A percentile compares a stretch with the other conserved stretches of the same genome.
Evolutionary conservation across 2,888 invertebrate species (phyloP).

Genomic region (Protonemura montana): DNA sequence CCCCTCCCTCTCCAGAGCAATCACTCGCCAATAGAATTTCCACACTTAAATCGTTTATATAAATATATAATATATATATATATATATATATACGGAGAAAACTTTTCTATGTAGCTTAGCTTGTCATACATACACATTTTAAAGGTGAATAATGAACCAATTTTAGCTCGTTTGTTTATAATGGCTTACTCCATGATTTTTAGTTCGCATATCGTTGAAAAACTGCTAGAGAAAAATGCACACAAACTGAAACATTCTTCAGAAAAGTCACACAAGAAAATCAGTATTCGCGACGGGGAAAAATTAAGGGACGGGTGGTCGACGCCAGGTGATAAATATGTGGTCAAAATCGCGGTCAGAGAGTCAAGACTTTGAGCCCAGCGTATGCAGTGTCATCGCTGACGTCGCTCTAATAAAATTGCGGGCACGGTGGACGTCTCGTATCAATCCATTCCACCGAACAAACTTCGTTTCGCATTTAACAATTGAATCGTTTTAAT

Average conservation of each 20-base stretch:
- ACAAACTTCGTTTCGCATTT: neutral
- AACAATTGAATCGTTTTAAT: neutral
- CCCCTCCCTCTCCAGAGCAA: neutral
- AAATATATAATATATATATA: neutral
- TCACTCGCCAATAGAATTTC: constrained; percentile 8
- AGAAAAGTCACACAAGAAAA: neutral
- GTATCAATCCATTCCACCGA: neutral
- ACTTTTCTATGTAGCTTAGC: constrained; percentile 1
- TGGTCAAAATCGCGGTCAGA: neutral
- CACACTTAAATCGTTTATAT: neutral
- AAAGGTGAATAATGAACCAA: neutral
- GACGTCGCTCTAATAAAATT: no score
- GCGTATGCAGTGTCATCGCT: no score
- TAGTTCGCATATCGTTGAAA: neutral
- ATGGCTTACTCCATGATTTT: neutral
- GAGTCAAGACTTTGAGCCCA: neutral
- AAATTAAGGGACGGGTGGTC: neutral
- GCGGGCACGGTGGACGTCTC: neutral
- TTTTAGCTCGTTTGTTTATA: neutral
- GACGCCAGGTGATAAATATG: neutral
- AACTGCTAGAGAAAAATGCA: neutral
- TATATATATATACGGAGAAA: neutral
- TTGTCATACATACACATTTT: neutral
- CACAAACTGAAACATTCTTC: neutral
- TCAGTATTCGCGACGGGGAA: neutral